Conservation (phyloP, 2,888 invertebrate species). For the Aphrophora alni region DNA sequence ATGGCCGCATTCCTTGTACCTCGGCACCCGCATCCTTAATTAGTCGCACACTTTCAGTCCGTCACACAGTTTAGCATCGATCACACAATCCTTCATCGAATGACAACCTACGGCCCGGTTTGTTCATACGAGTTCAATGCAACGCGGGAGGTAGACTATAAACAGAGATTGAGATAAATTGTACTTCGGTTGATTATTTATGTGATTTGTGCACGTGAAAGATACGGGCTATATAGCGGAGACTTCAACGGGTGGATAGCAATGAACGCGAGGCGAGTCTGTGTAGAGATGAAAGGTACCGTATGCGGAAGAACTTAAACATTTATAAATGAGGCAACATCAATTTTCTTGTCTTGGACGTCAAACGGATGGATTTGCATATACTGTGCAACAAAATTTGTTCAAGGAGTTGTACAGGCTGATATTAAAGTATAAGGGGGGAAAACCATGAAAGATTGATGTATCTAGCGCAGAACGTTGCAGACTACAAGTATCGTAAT, state of each 20-base stretch:
- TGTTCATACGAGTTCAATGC: background rate
- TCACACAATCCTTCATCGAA: background rate
- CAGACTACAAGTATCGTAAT: too few species aligned
- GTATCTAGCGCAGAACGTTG: too few species aligned
- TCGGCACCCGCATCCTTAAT: background rate
- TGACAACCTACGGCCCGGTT: background rate
- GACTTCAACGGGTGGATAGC: background rate
- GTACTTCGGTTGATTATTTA: background rate
- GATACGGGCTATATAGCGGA: background rate
- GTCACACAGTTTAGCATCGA: background rate
- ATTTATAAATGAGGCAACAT: too few species aligned
- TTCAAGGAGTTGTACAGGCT: too few species aligned
- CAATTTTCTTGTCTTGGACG: too few species aligned
- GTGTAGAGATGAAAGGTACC: too few species aligned
- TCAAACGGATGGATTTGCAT: too few species aligned
- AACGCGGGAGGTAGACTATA: background rate
- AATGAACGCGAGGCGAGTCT: background rate
- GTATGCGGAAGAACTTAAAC: too few species aligned
- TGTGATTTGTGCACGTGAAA: background rate
- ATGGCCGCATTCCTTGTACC: background rate
- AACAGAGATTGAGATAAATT: background rate
- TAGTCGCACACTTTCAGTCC: background rate
- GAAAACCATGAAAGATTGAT: too few species aligned
- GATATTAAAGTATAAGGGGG: too few species aligned
- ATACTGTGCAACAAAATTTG: too few species aligned